Base-by-base conservation (phyloP, 1,140 invertebrate genomes). In the Apis florea region DNA sequence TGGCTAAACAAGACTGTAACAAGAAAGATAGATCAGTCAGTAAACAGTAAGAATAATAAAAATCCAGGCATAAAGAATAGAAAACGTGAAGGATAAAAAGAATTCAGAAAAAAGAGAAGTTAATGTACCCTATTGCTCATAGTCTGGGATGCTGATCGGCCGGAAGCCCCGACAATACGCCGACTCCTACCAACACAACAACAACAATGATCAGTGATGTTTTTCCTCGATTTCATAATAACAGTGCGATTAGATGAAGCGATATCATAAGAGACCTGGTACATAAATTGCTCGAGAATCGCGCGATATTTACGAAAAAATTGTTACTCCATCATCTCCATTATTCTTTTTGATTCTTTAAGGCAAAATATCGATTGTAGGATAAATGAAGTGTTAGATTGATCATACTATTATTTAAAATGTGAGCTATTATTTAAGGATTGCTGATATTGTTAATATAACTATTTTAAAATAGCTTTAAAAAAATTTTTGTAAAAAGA, bases 121-220 rank as follows among this genome's bases (percentile, higher is more conserved):
- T 85, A 90, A 93, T 93, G 92, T 93, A 93, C 90, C 92, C 92
- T 92, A 93, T 87, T 92, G 89, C 87, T 93, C 89, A 91, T 92
- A 93, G 91, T 91, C 92, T 88, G 93, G 90, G 85, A 89, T 90
- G 92, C 89, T 92, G 92, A 93, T 92, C 90, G 87, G 85, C 92
- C 87, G 89, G 91, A 85, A 90, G 91, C 88, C 90, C 88, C 89
- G 86, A 92, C 82, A 91, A 90, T 90, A 88, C 91, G 92, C 92
- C 92, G 92, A 92, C 89, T 88, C 92, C 93, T 93, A 92, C 87
- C 90, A 94, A 92, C 90, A 94, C 89, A 92, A 92, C 84, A 93
- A 93, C 83, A 92, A 75, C 88, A 86, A 89, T 71, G 86, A 90
- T 91, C 90, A 92, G 89, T 91, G 86, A 86, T 51, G 31, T 40